Conservation (phyloP, 2,888 invertebrate genomes). For the Brachylomia viminalis region DNA sequence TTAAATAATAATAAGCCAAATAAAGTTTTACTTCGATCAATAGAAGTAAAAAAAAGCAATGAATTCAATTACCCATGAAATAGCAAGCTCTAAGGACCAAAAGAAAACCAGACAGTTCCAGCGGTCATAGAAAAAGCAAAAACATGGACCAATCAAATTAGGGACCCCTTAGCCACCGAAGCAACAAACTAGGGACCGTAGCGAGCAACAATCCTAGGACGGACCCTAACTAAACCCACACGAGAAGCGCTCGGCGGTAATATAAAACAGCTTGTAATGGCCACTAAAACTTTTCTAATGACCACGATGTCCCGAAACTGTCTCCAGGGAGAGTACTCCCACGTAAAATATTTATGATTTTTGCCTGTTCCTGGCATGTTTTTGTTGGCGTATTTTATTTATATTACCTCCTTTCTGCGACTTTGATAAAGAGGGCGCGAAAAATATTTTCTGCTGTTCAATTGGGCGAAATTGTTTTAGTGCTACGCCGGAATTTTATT, state of each 20-base stretch:
- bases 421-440: conserved; percentile 50
- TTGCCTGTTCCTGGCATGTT: conserved; percentile 69
- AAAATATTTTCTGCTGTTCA: conserved; percentile 39
- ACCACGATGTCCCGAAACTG: conserved; percentile 84
- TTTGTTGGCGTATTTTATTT: conserved; percentile 73
- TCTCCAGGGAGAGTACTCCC: conserved; percentile 81
- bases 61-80: conserved; percentile 13
- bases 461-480: conserved; percentile 44
- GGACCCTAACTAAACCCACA: conserved; percentile 72
- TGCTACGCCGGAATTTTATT: conserved; percentile 11
- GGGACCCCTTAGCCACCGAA: conserved; percentile 25
- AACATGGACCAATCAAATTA: conserved; percentile 53
- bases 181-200: conserved; percentile 49
- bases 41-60: not conserved
- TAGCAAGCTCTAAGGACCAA: conserved; percentile 4
- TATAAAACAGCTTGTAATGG: conserved; percentile 85
- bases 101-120: conserved; percentile 25
- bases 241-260: conserved; percentile 73
- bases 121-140: conserved; percentile 21
- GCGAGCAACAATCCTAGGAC: conserved; percentile 44
- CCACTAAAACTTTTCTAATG: conserved; percentile 87
- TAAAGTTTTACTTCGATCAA: not conserved
- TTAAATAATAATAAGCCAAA: not conserved
- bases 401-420: conserved; percentile 67
- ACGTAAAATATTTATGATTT: conserved; percentile 84